phyloP scores from a whole-genome alignment of 2,888 invertebrate species.

The Hemistola chrysoprasaria region DNA sequence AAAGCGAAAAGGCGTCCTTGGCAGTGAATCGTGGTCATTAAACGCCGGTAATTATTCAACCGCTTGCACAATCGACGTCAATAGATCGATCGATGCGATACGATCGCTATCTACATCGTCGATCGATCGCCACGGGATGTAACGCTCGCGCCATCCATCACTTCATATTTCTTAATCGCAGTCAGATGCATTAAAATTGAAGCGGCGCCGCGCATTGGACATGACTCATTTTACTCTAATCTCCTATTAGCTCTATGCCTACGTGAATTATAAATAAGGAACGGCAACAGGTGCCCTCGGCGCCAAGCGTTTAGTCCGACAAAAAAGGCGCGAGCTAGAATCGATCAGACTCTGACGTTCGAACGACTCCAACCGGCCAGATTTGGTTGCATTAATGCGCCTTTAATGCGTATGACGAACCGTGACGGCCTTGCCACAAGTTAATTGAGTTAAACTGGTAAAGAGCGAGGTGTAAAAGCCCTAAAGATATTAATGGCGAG shows the following conservation, averaged over 20 bases:
- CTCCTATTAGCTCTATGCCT: slow-evolving; percentile 43
- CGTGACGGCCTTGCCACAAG: slow-evolving; percentile 46
- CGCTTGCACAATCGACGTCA: slow-evolving; percentile 54
- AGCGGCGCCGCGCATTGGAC: slow-evolving; percentile 17
- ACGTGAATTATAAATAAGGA: slow-evolving; percentile 46
- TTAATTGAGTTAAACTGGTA: slow-evolving; percentile 62
- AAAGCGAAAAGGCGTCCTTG: slow-evolving; percentile 71
- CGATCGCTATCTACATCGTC: slow-evolving; percentile 51
- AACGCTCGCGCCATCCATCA: slow-evolving; percentile 43
- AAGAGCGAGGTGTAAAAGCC: slow-evolving; percentile 31
- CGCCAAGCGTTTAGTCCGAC: slow-evolving; percentile 51
- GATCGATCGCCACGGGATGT: slow-evolving; percentile 40
- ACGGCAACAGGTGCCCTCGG: slow-evolving; percentile 50
- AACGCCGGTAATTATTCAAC: slow-evolving; percentile 57
- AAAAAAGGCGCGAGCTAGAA: slow-evolving; percentile 52
- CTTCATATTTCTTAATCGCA: slow-evolving; percentile 42
- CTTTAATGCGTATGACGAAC: slow-evolving; percentile 29
- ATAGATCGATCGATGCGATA: slow-evolving; percentile 35
- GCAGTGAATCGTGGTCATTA: slow-evolving; percentile 61
- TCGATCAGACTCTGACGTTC: slow-evolving; percentile 28
- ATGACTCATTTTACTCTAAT: slow-evolving; percentile 42
- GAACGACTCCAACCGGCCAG: slow-evolving; percentile 35
- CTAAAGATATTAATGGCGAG: slow-evolving; percentile 20
- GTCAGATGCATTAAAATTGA: slow-evolving; percentile 37
- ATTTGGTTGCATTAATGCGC: slow-evolving; percentile 49